Percentiles rank a stretch among this genome's conserved stretches.
phyloP scores from a whole-genome alignment of 2,797 vertebrate species.

The Myotis findleyi region DNA sequence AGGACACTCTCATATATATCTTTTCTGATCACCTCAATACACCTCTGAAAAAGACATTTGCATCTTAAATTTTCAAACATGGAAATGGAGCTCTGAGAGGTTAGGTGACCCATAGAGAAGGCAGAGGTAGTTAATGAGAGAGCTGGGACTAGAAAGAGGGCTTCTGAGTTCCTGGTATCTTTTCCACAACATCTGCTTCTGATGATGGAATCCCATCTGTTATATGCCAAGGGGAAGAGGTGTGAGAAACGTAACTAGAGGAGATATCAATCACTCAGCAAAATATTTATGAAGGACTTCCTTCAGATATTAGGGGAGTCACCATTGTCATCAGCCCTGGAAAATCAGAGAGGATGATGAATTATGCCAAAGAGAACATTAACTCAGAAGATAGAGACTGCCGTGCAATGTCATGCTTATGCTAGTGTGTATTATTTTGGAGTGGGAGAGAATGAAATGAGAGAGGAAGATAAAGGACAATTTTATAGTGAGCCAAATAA shows the following conservation, averaged over 20 bases:
- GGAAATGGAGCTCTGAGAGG: background rate
- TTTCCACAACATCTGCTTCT: conserved; percentile 71
- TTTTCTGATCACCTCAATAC: background rate
- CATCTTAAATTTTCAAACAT: background rate
- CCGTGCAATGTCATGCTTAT: background rate
- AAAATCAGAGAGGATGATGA: conserved; percentile 71
- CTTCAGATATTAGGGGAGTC: conserved; percentile 77
- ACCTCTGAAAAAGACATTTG: conserved; percentile 26
- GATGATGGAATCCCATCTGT: conserved; percentile 75
- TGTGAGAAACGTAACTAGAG: conserved; percentile 69
- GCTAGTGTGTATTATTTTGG: background rate
- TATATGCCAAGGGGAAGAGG: conserved; percentile 67
- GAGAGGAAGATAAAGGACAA: conserved; percentile 12
- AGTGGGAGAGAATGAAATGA: background rate
- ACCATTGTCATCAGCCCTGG: conserved; percentile 67
- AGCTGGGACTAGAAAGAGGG: background rate
- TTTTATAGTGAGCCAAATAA: conserved; percentile 30
- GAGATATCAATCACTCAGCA: conserved; percentile 77
- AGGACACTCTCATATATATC: background rate
- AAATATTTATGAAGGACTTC: conserved; percentile 79
- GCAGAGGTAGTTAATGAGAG: background rate
- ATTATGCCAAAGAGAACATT: conserved; percentile 55
- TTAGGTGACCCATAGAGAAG: background rate
- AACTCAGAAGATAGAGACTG: conserved; percentile 40
- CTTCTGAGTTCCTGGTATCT: conserved; percentile 34